Evolutionary conservation across 1,140 invertebrate genomes (phyloP), one percentile per base, ranked within the genome.

Genomic region (Lysiphlebus fabarum): DNA sequence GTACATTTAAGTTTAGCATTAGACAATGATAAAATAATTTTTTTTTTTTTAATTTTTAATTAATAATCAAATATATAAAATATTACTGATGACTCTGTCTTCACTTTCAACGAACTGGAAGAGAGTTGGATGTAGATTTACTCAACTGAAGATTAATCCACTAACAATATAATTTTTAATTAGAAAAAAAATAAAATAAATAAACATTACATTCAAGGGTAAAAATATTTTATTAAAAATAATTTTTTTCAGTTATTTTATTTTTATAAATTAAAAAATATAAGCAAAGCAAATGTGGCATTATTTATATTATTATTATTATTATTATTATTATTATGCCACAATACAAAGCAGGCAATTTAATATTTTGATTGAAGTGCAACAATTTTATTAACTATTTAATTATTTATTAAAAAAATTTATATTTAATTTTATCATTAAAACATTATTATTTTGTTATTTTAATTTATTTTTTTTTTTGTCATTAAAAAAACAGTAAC

Each of bases 51-150:
- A 26, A 2, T 26, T 26, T 2, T 4, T 26, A 26, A 2, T 26
- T 26, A 4, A 26, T 26, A 26, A 26, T 26, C 4, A 37, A 51
- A 26, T 10, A 12, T 7, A 4, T 4, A 7, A 8, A 45, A 4
- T 45, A 5, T 10, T 49, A 41, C 11, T 53, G 67, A 61, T 69
- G 67, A 75, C 72, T 65, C 72, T 69, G 70, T 75, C 71, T 75
- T 74, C 72, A 72, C 72, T 67, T 74, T 71, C 65, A 73, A 74
- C 74, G 70, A 76, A 76, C 72, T 73, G 72, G 67, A 69, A 75
- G 74, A 70, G 69, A 74, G 72, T 72, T 75, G 71, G 71, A 70
- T 72, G 71, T 73, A 74, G 66, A 70, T 62, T 58, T 34, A 58
- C 49, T 62, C 54, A 40, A 47, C 48, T 53, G 33, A 40, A 42